phyloP scores from a whole-genome alignment of 2,888 invertebrate species.

The Patella pellucida region DNA sequence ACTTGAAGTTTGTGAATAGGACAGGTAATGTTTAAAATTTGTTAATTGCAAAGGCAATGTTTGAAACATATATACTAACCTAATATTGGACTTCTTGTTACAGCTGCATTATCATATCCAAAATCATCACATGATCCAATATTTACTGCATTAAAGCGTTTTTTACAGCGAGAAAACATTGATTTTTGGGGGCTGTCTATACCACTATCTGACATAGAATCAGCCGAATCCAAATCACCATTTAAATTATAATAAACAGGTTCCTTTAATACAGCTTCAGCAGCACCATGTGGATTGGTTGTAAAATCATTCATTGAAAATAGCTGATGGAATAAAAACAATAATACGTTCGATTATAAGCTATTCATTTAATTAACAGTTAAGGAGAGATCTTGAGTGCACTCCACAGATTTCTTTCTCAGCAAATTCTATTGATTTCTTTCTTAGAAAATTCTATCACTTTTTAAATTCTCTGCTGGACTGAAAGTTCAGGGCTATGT shows the following conservation, averaged over 20 bases:
- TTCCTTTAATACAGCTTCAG: slow-evolving; percentile 26
- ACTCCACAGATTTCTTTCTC: no score
- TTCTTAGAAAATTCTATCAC: no score
- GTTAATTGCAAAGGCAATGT: no score
- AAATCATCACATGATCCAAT: slow-evolving; percentile 40
- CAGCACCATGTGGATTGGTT: slow-evolving; percentile 38
- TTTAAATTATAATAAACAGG: neutral
- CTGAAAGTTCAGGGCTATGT: no score
- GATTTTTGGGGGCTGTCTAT: neutral
- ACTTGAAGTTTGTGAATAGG: no score
- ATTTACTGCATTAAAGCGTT: slow-evolving; percentile 23
- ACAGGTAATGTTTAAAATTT: no score
- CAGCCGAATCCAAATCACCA: neutral
- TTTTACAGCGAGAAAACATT: neutral
- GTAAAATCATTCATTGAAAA: slow-evolving; percentile 29
- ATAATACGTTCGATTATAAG: neutral
- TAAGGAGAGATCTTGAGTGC: no score
- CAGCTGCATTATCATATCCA: slow-evolving; percentile 62
- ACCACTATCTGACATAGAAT: slow-evolving; percentile 1
- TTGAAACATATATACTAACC: slow-evolving; percentile 43
- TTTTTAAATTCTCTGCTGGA: no score
- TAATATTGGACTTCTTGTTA: slow-evolving; percentile 55
- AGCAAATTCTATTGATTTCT: no score
- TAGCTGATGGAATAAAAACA: neutral
- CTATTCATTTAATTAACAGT: no score